These are phyloP conservation scores for Dendroctonus ponderosae DNA, from an alignment of 1,140 invertebrate genomes.

Conservation along the genomic window DNA sequence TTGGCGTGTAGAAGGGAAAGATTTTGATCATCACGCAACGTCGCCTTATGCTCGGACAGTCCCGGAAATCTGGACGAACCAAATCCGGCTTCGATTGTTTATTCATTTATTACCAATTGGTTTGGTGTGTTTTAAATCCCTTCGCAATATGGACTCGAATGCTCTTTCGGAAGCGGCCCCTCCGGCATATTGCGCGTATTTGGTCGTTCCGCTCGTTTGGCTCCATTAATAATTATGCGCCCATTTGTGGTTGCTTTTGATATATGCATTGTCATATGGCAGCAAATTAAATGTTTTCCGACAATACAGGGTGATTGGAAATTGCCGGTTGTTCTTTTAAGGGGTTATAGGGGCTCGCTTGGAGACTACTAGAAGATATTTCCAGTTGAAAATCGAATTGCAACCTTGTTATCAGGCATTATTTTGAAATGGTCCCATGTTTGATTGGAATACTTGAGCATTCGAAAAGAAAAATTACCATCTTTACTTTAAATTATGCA, in stretches of 20 bases:
- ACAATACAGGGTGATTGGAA: neutral
- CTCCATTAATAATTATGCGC: conserved; percentile 24
- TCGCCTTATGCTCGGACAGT: neutral
- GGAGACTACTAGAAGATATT: too few relatives aligned
- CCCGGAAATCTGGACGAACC: neutral
- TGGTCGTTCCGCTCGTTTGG: conserved; percentile 24
- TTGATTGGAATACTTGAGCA: too few relatives aligned
- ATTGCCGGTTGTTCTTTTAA: too few relatives aligned
- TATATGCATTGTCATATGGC: conserved; percentile 28
- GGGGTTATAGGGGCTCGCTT: too few relatives aligned
- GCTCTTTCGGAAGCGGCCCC: neutral
- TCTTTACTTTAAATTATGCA: too few relatives aligned
- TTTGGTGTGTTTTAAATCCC: neutral
- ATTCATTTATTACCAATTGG: too few relatives aligned
- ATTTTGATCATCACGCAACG: neutral
- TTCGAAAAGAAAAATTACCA: too few relatives aligned
- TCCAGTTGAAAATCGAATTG: too few relatives aligned
- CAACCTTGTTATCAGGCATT: too few relatives aligned
- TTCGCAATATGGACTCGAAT: neutral
- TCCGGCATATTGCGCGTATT: neutral
- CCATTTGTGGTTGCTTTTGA: conserved; percentile 28
- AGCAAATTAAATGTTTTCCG: conserved; percentile 25
- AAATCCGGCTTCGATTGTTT: neutral
- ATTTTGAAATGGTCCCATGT: too few relatives aligned
- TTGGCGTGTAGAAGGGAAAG: conserved; percentile 38